Evolutionary conservation across 2,797 vertebrate genomes (phyloP), one percentile per base, ranked within the genome.

Genomic region (Borostomias antarcticus): DNA sequence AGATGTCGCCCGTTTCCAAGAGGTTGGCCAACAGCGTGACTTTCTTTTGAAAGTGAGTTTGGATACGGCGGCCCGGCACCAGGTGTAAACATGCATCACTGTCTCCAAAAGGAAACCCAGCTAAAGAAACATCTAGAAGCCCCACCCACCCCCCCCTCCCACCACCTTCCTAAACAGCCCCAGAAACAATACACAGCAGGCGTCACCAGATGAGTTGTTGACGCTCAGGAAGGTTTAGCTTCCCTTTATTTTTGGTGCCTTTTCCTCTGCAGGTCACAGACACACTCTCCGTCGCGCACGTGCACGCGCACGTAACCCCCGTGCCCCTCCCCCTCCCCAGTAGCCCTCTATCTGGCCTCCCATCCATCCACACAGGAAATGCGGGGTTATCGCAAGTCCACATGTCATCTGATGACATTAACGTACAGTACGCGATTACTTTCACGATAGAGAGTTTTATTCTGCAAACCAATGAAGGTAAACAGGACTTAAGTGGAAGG

Each of bases 201-300:
- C 87, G 76, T 91, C 90, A 90, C 86, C 82, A 86, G 87, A 88
- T 87, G 82, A 89, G 80, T 77, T 29, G 32, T 78, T 89, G 88
- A 89, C 88, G 85, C 80, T 89, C 88, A 86, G 89, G 89, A 89
- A 90, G 86, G 82, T 89, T 89, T 90, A 79, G 79, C 86, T 91
- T 90, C 89, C 88, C 73, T 85, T 87, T 86, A 85, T 89, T 87
- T 88, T 82, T 70, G 74, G 50, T 66, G 72, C 70, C 66, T 88
- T 86, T 88, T 83, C 82, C 85, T 83, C 68, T 53, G 1, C 76
- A 68, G 82, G 81, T 86, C 54, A 60, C 51, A 26, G 61, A 73
- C 81, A 72, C 73, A 75, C 70, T 37, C 37, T 19, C 15, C 53
- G 62, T 35, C 61, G 40, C 72, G 69, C 63, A 66, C 64, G 51